phyloP scores from a whole-genome alignment of 2,797 vertebrate species.

The Oreochromis grahami region DNA sequence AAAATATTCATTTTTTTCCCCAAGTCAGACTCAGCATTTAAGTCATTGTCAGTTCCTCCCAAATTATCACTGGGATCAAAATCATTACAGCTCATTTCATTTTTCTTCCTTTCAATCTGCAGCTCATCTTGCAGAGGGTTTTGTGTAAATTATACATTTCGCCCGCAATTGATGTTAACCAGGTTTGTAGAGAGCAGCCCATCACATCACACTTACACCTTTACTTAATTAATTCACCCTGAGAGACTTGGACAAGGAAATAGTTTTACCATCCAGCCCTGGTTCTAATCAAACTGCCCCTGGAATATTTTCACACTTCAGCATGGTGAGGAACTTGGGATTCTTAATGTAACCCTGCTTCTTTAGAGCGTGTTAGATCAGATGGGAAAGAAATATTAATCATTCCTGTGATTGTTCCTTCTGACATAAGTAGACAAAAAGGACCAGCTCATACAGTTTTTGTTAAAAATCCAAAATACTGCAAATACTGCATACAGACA shows the following conservation, averaged over 20 bases:
- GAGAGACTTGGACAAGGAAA: constrained; percentile 58
- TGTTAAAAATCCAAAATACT: neutral
- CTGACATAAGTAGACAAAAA: constrained; percentile 8
- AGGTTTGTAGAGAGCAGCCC: constrained; percentile 1
- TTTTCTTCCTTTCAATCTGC: constrained; percentile 16
- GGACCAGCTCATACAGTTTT: neutral
- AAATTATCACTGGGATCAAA: neutral
- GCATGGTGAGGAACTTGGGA: constrained; percentile 56
- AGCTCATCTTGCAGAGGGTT: constrained; percentile 5
- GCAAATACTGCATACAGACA: neutral
- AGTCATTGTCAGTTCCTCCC: neutral
- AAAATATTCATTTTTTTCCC: neutral
- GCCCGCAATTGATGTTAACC: constrained; percentile 40
- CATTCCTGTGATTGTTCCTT: constrained; percentile 42
- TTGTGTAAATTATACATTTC: constrained; percentile 37
- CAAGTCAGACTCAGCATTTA: neutral
- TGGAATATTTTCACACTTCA: constrained; percentile 77
- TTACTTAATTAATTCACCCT: constrained; percentile 67
- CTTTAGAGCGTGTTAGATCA: constrained; percentile 65
- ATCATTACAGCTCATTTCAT: neutral
- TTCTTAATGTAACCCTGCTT: constrained; percentile 61
- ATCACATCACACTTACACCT: constrained; percentile 20
- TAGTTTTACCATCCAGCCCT: constrained; percentile 44
- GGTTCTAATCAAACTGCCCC: constrained; percentile 67
- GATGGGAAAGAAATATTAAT: constrained; percentile 47